Evolutionary conservation across 1,140 invertebrate species (phyloP).

Genomic region (Bombus superbus): DNA sequence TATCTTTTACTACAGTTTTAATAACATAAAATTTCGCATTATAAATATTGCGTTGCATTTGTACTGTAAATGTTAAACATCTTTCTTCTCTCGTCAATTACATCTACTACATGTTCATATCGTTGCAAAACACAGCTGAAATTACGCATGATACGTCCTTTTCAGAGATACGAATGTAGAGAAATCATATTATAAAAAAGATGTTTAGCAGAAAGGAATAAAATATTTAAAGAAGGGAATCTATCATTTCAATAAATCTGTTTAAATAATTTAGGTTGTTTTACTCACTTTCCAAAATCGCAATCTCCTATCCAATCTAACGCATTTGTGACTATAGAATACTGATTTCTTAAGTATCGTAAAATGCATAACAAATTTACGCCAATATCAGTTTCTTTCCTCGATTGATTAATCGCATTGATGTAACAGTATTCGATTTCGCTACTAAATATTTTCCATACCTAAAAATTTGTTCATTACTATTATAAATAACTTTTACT

Average conservation of each 20-base stretch:
- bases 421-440: conserved; percentile 83
- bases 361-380: conserved; percentile 84
- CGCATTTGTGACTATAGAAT: conserved; percentile 69
- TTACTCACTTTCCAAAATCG: conserved; percentile 60
- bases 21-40: not conserved
- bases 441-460: conserved; percentile 89
- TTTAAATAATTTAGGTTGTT: conserved; percentile 30
- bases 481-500: conserved; percentile 7
- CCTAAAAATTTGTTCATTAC: conserved; percentile 78
- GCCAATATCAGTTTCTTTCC: conserved; percentile 86
- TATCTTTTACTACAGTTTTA: not conserved
- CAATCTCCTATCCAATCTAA: conserved; percentile 75
- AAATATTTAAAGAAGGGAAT: conserved; percentile 9
- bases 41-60: not conserved
- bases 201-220: conserved; percentile 34
- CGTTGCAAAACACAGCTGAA: conserved; percentile 58
- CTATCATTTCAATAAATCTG: conserved; percentile 48
- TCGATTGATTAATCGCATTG: conserved; percentile 84
- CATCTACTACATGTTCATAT: conserved; percentile 62
- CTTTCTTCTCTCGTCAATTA: conserved; percentile 54
- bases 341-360: conserved; percentile 82
- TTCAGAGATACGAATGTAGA: conserved; percentile 36
- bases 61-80: conserved; percentile 39
- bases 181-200: conserved; percentile 16
- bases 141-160: conserved; percentile 48